phyloP scores from a whole-genome alignment of 2,797 vertebrate genomes.

The Micromesistius poutassou region DNA sequence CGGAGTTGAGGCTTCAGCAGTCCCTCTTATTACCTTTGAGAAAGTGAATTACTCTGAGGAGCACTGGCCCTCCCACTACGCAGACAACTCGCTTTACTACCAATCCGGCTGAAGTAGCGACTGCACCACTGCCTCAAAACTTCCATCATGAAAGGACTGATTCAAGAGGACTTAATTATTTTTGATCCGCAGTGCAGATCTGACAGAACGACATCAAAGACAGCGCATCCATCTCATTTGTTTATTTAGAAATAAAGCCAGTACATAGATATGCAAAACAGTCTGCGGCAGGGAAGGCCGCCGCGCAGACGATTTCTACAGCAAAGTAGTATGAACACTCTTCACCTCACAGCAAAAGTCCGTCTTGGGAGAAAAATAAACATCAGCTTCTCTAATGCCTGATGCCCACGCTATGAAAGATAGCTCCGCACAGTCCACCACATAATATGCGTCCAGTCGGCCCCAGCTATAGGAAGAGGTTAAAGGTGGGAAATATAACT shows the following conservation, averaged over 20 bases:
- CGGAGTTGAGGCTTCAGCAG: slow-evolving; percentile 13
- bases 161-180: not conserved
- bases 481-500: not conserved
- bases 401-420: slow-evolving; percentile 21
- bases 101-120: slow-evolving; percentile 13
- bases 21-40: slow-evolving; percentile 8
- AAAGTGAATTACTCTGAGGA: slow-evolving; percentile 10
- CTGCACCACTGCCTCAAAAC: not conserved
- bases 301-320: slow-evolving; percentile 58
- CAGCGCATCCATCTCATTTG: slow-evolving; percentile 35
- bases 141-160: not conserved
- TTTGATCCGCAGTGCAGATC: not conserved
- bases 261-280: slow-evolving; percentile 59
- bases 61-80: slow-evolving; percentile 7
- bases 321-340: slow-evolving; percentile 61
- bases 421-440: slow-evolving; percentile 26
- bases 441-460: slow-evolving; percentile 20
- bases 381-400: slow-evolving; percentile 5
- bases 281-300: slow-evolving; percentile 57
- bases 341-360: slow-evolving; percentile 38
- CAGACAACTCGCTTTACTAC: slow-evolving; percentile 4
- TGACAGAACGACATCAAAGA: slow-evolving; percentile 11
- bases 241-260: slow-evolving; percentile 71
- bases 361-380: slow-evolving; percentile 6
- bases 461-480: not conserved